These are phyloP conservation scores for Pyrrhia umbra DNA, from an alignment of 2,888 invertebrate genomes.

Conservation along the genomic window DNA sequence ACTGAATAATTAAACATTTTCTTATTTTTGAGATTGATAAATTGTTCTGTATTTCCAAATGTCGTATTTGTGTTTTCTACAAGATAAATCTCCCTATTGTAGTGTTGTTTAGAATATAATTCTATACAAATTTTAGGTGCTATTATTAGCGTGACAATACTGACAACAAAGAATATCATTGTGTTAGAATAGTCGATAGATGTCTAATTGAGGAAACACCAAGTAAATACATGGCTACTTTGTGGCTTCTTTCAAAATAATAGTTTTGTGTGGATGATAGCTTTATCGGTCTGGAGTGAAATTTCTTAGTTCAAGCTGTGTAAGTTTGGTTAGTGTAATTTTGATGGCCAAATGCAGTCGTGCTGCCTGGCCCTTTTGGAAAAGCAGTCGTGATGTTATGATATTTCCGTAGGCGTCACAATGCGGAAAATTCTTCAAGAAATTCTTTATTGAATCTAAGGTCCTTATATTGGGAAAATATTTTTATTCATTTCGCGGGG, in stretches of 20 bases:
- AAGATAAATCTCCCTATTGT: constrained; percentile 73
- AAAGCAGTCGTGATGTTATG: neutral
- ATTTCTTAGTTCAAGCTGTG: too few species aligned
- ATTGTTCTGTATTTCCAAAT: constrained; percentile 47
- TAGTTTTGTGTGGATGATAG: too few species aligned
- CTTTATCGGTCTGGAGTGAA: too few species aligned
- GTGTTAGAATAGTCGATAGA: constrained; percentile 65
- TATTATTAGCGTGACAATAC: constrained; percentile 81
- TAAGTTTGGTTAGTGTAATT: too few species aligned
- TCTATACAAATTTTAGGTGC: constrained; percentile 75
- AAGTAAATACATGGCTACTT: constrained; percentile 20
- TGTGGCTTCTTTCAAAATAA: too few species aligned
- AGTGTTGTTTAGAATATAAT: constrained; percentile 70
- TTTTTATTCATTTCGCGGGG: constrained; percentile 36
- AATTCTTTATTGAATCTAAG: constrained; percentile 35
- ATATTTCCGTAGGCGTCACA: constrained; percentile 8
- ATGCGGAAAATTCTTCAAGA: constrained; percentile 2
- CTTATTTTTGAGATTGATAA: constrained; percentile 32
- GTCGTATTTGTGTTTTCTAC: constrained; percentile 67
- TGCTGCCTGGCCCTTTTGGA: neutral
- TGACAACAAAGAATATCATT: constrained; percentile 80
- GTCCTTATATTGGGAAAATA: constrained; percentile 12
- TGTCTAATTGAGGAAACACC: constrained; percentile 30
- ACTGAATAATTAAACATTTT: constrained; percentile 42
- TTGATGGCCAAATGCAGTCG: too few species aligned